These are phyloP conservation scores for Amazona vittata DNA, from an alignment of 2,113 vertebrate species.

Conservation along the genomic window DNA sequence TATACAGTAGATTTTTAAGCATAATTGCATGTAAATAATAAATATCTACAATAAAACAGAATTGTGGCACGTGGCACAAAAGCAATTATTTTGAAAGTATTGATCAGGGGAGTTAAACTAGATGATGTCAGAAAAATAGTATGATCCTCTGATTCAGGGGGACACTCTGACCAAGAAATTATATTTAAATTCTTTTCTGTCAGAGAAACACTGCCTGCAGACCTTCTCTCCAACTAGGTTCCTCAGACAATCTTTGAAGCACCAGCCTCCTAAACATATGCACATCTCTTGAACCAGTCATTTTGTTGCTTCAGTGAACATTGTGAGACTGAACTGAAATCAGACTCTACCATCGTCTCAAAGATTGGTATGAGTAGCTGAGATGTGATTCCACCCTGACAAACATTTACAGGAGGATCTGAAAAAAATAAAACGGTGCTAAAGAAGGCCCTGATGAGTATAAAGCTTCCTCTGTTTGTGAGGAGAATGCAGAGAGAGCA, in stretches of 20 bases:
- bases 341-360: background rate
- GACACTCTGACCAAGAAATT: background rate
- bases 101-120: background rate
- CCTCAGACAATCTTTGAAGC: background rate
- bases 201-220: background rate
- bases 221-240: background rate
- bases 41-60: background rate
- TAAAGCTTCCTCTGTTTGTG: background rate
- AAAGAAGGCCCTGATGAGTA: background rate
- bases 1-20: background rate
- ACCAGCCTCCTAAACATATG: background rate
- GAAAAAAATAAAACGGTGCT: background rate
- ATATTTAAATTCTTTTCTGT: background rate
- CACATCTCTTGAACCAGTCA: background rate
- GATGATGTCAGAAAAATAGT: background rate
- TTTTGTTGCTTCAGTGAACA: background rate
- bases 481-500: background rate
- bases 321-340: background rate
- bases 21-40: background rate
- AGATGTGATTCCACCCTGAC: background rate
- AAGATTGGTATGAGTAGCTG: background rate
- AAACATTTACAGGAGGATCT: background rate
- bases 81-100: background rate
- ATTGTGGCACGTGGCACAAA: accelerated
- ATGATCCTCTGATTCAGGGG: background rate